A percentile compares a stretch with the other conserved stretches of the same genome.
Conservation (phyloP, 1,140 invertebrate species). For the Drosophila ercepeae region DNA sequence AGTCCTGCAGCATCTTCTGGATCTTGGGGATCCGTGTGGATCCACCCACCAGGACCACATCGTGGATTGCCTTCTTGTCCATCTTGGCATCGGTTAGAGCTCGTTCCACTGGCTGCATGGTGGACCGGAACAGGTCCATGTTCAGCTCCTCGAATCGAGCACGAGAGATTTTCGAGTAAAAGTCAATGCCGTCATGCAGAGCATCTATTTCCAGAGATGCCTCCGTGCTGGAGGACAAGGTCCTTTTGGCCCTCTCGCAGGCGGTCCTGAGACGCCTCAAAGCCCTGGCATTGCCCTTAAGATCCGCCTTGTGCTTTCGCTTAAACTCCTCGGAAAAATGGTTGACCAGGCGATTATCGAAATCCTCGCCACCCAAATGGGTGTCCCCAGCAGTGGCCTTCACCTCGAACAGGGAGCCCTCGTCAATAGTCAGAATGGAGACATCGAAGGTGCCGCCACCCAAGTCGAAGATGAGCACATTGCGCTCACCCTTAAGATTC, state of each 20-base stretch:
- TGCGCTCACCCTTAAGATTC: conserved; percentile 91
- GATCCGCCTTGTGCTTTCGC: conserved; percentile 92
- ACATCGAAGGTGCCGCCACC: conserved; percentile 93
- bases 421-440: conserved; percentile 93
- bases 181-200: conserved; percentile 91
- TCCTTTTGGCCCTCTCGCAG: conserved; percentile 89
- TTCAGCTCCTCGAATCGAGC: conserved; percentile 95
- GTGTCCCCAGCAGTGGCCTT: conserved; percentile 91
- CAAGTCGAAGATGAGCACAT: conserved; percentile 90
- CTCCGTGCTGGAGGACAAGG: conserved; percentile 88
- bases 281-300: conserved; percentile 90
- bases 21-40: conserved; percentile 88
- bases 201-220: conserved; percentile 91
- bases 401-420: conserved; percentile 92
- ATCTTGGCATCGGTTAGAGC: conserved; percentile 90
- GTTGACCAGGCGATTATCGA: conserved; percentile 92
- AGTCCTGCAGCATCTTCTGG: conserved; percentile 87
- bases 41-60: conserved; percentile 88
- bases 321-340: conserved; percentile 92
- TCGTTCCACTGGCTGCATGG: conserved; percentile 89
- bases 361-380: conserved; percentile 91
- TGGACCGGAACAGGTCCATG: conserved; percentile 91
- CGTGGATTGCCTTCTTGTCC: conserved; percentile 88
- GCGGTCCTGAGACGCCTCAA: conserved; percentile 90
- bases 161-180: conserved; percentile 93